These are phyloP conservation scores for Epizoanthus illoricatus DNA, from an alignment of 92 coral and sea anemone species.

Conservation along the genomic window DNA sequence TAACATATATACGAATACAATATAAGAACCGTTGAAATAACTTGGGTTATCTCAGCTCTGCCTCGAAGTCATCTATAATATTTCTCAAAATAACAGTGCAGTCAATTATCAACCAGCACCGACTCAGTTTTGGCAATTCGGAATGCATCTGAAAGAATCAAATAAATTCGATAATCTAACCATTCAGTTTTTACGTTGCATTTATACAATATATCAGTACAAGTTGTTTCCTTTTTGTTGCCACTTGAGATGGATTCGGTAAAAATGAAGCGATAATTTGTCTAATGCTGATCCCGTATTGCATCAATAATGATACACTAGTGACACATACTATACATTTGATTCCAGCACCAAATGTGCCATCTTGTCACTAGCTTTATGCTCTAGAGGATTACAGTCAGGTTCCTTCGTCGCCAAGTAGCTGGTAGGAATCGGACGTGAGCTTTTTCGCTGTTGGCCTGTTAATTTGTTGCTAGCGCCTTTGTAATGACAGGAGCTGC, in stretches of 20 bases:
- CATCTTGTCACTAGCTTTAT: neutral
- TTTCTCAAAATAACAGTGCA: no score
- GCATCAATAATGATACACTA: neutral
- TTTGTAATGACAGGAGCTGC: neutral
- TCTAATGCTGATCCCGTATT: conserved; percentile 1
- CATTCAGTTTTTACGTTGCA: neutral
- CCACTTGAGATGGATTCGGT: neutral
- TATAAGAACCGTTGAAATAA: no score
- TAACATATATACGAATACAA: no score
- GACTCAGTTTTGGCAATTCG: neutral
- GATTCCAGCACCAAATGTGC: neutral
- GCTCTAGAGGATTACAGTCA: neutral
- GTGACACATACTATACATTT: neutral
- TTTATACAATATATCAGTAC: neutral
- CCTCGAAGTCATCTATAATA: no score
- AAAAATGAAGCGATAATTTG: neutral
- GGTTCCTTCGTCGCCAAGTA: neutral
- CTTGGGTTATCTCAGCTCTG: no score
- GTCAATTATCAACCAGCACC: no score
- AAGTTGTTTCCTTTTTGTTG: neutral
- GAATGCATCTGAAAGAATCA: neutral
- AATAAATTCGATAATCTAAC: neutral
- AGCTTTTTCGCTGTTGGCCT: neutral
- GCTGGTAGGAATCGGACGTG: neutral
- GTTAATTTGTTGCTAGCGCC: neutral